Evolutionary conservation across 2,888 invertebrate genomes (phyloP), one percentile per base, ranked within the genome.

Genomic region (Volucella bombylans): DNA sequence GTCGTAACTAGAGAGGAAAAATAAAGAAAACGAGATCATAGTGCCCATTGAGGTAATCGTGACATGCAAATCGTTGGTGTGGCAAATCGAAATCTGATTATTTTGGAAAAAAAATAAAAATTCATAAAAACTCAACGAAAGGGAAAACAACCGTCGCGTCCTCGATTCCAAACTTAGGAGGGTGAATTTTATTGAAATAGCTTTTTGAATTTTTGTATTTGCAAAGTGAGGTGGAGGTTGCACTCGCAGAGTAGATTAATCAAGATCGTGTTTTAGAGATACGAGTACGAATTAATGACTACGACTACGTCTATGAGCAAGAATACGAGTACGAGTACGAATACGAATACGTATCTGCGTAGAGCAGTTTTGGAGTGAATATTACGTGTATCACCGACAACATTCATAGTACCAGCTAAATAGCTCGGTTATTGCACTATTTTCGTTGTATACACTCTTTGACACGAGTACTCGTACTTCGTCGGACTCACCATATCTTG

Each of bases 191-290:
- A 78, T 69, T 69, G 57, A 79, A 79, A 73, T 78, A 62, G 41
- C 18, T 72, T 31, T 65, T 62, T 45, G 38, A 72, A 52, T 61
- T 47, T 64, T 61, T 62, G 54, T 4, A n/a, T 12, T 62, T 57
- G n/a, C n/a, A 62, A 14, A 43, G 47, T 38, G 23, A 43, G 74
- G 43, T 59, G 71, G 74, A 64, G 76, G 55, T 31, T 64, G 57
- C 62, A 55, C 18, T 23, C 18, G 2, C 18, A 1, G 18, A 79
- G 76, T 68, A 68, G 68, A 76, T 74, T 79, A 79, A 86, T 86
- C 81, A 83, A 87, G 79, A 87, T 86, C 83, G 86, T 79, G 86
- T 61, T 78, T 71, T 65, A 65, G 65, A 77, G 76, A 81, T 81
- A 81, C 15, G 12, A 69, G 4, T 65, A 8, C n/a, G 0, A 55